Evolutionary conservation across 2,888 invertebrate genomes (phyloP), one percentile per base, ranked within the genome.

Genomic region (Dryobotodes eremita): DNA sequence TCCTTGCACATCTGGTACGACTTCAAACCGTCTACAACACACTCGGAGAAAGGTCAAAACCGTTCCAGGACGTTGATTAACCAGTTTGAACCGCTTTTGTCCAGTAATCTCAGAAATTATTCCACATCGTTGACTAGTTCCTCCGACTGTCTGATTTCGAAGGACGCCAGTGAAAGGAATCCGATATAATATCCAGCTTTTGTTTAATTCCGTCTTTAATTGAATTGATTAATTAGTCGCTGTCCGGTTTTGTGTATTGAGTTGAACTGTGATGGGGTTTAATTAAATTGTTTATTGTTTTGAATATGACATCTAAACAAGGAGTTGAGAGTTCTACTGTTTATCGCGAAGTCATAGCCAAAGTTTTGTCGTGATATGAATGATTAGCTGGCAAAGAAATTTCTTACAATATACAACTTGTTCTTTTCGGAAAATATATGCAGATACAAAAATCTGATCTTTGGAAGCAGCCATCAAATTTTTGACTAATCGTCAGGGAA

Each of bases 91-190:
- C 84, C 66, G 71, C 79, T 82, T 82, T 86, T 79, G 73, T 73
- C 86, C 84, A 75, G 85, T 84, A 82, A 88, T 89, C 84, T 82
- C 74, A 57, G 74, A 82, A 82, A 84, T 89, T 84, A 90, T 86
- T 84, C 79, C 84, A 77, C 81, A 73, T 79, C 81, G 82, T 75
- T 86, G 86, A 84, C 84, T 84, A 83, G 82, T 64, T 59, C 50
- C 23, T 70, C 78, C 66, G 71, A 73, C 76, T 57, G 62, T 65
- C 59, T 65, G 72, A 71, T 76, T 81, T 50, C 62, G 71, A 78
- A 70, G 61, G 55, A 64, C 59, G 57, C 68, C 66, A 75, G 71
- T 75, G 65, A 75, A 65, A 75, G 71, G 72, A 66, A n/a, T 77
- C 77, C 70, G 82, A 85, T 82, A 79, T 86, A 73, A 83, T 79